Conservation (phyloP, 2,113 vertebrate genomes). For the Coryphaenoides rupestris region DNA sequence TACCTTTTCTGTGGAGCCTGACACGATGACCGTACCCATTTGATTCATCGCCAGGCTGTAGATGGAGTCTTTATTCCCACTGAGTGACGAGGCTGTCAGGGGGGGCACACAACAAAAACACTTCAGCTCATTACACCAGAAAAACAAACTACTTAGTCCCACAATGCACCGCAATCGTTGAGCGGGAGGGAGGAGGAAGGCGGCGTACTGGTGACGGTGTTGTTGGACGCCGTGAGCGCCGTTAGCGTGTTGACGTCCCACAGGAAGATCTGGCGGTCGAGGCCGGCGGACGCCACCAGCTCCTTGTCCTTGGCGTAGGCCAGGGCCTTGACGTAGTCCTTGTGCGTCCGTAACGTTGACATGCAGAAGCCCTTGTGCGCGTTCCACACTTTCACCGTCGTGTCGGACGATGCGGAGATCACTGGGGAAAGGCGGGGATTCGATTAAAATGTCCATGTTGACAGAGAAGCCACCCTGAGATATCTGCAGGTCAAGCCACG, state of each 20-base stretch:
- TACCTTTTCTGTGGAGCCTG: constrained; percentile 98
- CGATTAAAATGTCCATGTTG: neutral
- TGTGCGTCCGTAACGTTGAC: constrained; percentile 97
- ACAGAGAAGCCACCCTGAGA: neutral
- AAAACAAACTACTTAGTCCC: neutral
- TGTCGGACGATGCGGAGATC: constrained; percentile 97
- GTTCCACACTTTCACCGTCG: constrained; percentile 99
- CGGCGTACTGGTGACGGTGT: constrained; percentile 99
- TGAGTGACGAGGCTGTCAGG: constrained; percentile 90
- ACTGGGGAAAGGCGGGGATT: constrained; percentile 70
- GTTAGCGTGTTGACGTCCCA: constrained; percentile 99
- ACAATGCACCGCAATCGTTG: neutral
- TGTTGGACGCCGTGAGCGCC: constrained; percentile 97
- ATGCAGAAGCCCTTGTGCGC: constrained; percentile 99
- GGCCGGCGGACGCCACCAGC: constrained; percentile 91
- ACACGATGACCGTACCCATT: constrained; percentile 97
- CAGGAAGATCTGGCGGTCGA: constrained; percentile 98
- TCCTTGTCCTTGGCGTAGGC: constrained; percentile 99
- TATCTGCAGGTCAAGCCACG: neutral
- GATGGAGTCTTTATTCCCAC: constrained; percentile 98
- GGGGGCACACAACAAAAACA: constrained; percentile 21
- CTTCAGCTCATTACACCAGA: neutral
- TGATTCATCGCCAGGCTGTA: constrained; percentile 99
- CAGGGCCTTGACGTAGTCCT: constrained; percentile 98
- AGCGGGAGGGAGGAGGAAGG: constrained; percentile 11